Conservation (phyloP, 2,888 invertebrate genomes). For the Orchesella flavescens region DNA sequence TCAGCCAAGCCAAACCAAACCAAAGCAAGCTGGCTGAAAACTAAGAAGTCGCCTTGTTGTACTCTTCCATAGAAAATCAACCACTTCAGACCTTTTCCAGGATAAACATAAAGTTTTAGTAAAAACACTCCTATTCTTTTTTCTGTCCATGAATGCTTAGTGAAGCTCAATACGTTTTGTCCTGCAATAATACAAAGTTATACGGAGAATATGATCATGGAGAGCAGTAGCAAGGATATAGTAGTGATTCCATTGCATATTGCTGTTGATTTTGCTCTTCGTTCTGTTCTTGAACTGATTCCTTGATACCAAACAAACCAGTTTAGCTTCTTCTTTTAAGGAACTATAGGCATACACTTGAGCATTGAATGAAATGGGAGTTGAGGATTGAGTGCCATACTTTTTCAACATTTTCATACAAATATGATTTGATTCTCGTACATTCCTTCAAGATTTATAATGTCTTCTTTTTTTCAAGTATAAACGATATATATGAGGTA, state of each 20-base stretch:
- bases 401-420: no score
- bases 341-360: no score
- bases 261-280: not conserved
- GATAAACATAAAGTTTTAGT: constrained; percentile 59
- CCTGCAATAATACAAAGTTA: constrained; percentile 20
- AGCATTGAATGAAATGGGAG: not conserved
- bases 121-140: constrained; percentile 36
- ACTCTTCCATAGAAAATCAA: not conserved
- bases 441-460: no score
- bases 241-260: not conserved
- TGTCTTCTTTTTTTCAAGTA: no score
- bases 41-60: constrained; percentile 4
- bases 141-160: constrained; percentile 10
- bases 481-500: no score
- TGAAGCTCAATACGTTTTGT: constrained; percentile 14
- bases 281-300: not conserved
- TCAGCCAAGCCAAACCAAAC: no score
- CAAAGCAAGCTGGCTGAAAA: no score
- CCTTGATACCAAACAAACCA: not conserved
- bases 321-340: no score
- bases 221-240: not conserved
- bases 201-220: not conserved
- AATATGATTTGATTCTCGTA: no score
- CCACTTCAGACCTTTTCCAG: constrained; percentile 45
- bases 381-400: not conserved